These are phyloP conservation scores for Tricholauxania praeusta DNA, from an alignment of 2,888 invertebrate genomes.

Conservation along the genomic window DNA sequence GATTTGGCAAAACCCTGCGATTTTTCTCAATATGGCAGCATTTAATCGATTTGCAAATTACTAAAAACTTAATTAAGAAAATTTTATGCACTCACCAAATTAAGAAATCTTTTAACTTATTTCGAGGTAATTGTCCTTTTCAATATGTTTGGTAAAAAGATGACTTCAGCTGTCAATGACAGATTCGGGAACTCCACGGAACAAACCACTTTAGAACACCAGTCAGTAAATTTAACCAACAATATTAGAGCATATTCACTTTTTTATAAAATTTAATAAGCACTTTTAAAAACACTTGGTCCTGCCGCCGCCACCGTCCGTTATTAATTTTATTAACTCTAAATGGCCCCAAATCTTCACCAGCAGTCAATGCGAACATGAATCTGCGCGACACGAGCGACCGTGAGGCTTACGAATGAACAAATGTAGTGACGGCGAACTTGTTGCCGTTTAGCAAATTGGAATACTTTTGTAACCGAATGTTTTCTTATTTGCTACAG, in stretches of 20 bases:
- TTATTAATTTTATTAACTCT: not conserved
- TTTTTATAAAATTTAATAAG: not conserved
- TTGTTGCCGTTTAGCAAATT: slow-evolving; percentile 38
- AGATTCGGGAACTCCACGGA: slow-evolving; percentile 13
- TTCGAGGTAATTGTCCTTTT: too few relatives aligned
- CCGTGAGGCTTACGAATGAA: slow-evolving; percentile 16
- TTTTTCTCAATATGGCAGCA: too few relatives aligned
- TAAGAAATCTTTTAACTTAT: too few relatives aligned
- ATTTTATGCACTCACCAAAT: too few relatives aligned
- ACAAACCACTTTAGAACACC: not conserved
- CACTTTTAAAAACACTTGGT: slow-evolving; percentile 7
- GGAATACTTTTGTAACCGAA: slow-evolving; percentile 6
- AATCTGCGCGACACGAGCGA: slow-evolving; percentile 19
- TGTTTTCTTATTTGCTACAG: not conserved
- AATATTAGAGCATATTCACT: not conserved
- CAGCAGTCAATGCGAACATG: not conserved
- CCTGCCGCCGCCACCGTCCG: slow-evolving; percentile 16
- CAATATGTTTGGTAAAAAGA: too few relatives aligned
- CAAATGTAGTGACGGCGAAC: slow-evolving; percentile 22
- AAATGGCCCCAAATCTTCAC: slow-evolving; percentile 14
- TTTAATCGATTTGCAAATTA: too few relatives aligned
- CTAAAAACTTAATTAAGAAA: too few relatives aligned
- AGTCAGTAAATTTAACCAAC: not conserved
- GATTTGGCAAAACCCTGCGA: too few relatives aligned
- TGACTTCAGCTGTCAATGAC: not conserved